Percentiles rank a stretch among this genome's conserved stretches.
phyloP scores from a whole-genome alignment of 2,797 vertebrate genomes.

The Etheostoma perlongum region DNA sequence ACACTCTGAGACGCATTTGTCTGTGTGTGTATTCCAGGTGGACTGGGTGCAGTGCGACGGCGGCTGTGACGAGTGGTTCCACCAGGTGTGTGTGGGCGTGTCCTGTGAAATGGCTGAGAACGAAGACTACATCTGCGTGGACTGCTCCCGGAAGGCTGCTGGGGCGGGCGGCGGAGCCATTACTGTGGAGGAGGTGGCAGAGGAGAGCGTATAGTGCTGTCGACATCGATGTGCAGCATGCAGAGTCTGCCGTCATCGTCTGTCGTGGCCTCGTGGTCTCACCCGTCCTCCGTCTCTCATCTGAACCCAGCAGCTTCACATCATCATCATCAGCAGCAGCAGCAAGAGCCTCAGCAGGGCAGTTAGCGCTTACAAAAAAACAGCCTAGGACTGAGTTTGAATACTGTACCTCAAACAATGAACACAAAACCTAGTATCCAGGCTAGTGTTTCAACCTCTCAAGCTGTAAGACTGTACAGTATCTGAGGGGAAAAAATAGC shows the following conservation, averaged over 20 bases:
- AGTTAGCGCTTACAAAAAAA: constrained; percentile 86
- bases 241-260: constrained; percentile 54
- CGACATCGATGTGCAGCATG: constrained; percentile 80
- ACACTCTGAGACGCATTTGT: background rate
- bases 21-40: constrained; percentile 84
- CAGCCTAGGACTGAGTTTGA: constrained; percentile 27
- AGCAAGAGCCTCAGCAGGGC: constrained; percentile 88
- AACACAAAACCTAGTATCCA: constrained; percentile 40
- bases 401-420: constrained; percentile 28
- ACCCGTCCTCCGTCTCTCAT: constrained; percentile 32
- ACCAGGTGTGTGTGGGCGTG: constrained; percentile 98
- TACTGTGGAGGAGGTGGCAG: constrained; percentile 72
- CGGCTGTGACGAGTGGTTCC: constrained; percentile 99
- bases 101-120: constrained; percentile 98
- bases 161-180: constrained; percentile 43
- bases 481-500: background rate
- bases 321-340: constrained; percentile 57
- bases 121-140: constrained; percentile 97
- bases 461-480: constrained; percentile 16
- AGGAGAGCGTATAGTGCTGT: constrained; percentile 84
- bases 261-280: constrained; percentile 59
- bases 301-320: constrained; percentile 50
- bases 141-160: constrained; percentile 89
- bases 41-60: constrained; percentile 99
- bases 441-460: constrained; percentile 24